Evolutionary conservation across 2,888 invertebrate genomes (phyloP).

Genomic region (Drosophila mimica): DNA sequence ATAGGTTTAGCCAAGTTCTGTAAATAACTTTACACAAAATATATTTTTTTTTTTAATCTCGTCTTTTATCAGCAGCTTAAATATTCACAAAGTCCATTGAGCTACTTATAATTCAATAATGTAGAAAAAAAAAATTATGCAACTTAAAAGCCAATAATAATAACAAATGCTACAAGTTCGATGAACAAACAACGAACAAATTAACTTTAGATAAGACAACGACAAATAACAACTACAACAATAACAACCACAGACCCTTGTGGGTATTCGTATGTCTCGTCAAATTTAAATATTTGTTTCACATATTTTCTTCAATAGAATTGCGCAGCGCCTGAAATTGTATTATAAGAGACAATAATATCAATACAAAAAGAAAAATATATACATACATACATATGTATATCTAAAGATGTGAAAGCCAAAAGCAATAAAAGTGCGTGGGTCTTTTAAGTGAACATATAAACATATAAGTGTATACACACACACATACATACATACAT

Average conservation of each 20-base stretch:
- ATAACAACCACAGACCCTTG: conserved; percentile 3
- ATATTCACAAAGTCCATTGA: conserved; percentile 16
- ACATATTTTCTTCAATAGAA: conserved; percentile 43
- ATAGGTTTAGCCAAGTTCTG: background rate
- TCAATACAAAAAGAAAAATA: conserved; percentile 38
- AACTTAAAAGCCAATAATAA: conserved; percentile 51
- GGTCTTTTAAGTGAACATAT: conserved; percentile 14
- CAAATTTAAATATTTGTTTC: conserved; percentile 61
- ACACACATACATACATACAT: background rate
- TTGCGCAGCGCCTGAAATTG: conserved; percentile 44
- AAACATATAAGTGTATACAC: background rate
- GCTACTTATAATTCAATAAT: conserved; percentile 32
- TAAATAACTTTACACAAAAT: conserved; percentile 6
- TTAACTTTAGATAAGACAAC: conserved; percentile 35
- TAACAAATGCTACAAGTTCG: conserved; percentile 51
- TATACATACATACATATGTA: conserved; percentile 8
- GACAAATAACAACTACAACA: conserved; percentile 2
- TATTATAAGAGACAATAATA: conserved; percentile 62
- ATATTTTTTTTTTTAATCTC: conserved; percentile 3
- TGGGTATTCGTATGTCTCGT: conserved; percentile 30
- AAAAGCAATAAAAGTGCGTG: conserved; percentile 40
- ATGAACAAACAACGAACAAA: conserved; percentile 49
- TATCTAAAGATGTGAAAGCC: conserved; percentile 44
- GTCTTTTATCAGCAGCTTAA: conserved; percentile 27
- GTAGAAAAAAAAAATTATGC: conserved; percentile 20